A percentile compares a stretch with the other conserved stretches of the same genome.
These are phyloP conservation scores for Echiichthys vipera DNA, from an alignment of 2,797 vertebrate species.

Conservation along the genomic window DNA sequence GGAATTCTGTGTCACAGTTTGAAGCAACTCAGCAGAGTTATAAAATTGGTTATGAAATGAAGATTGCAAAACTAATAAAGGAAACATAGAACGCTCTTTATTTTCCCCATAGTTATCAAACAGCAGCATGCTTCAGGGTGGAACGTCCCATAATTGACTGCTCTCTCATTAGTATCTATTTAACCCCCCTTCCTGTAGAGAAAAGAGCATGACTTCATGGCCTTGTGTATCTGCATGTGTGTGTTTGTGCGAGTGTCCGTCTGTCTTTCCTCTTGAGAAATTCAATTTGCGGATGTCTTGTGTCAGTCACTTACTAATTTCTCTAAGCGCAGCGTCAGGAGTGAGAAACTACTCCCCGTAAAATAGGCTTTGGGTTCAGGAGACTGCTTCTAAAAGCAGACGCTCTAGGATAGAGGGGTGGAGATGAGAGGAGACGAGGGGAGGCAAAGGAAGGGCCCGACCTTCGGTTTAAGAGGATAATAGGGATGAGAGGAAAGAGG, in stretches of 20 bases:
- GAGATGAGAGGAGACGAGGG: conserved; percentile 30
- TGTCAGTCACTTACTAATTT: conserved; percentile 79
- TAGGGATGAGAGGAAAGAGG: conserved; percentile 16
- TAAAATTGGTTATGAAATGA: conserved; percentile 9
- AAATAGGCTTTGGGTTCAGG: conserved; percentile 78
- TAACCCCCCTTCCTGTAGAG: conserved; percentile 21
- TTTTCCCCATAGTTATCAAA: conserved; percentile 19
- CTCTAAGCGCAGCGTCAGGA: conserved; percentile 64
- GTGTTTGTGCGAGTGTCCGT: conserved; percentile 41
- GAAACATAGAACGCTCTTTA: not conserved
- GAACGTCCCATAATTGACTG: conserved; percentile 39
- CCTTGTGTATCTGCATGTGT: conserved; percentile 24
- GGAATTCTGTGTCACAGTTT: conserved; percentile 5
- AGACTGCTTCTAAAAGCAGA: conserved; percentile 64
- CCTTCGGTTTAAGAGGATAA: conserved; percentile 51
- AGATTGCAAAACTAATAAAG: conserved; percentile 28
- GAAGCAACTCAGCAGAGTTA: conserved; percentile 10
- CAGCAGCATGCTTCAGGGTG: conserved; percentile 31
- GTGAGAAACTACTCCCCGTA: conserved; percentile 73
- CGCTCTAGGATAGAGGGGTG: conserved; percentile 42
- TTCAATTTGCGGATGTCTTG: conserved; percentile 73
- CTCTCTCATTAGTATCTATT: conserved; percentile 47
- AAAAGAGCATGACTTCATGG: conserved; percentile 28
- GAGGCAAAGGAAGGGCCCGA: conserved; percentile 19
- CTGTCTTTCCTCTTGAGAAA: conserved; percentile 65